These are phyloP conservation scores for Ellobius talpinus DNA, from an alignment of 2,113 vertebrate species.

Conservation along the genomic window DNA sequence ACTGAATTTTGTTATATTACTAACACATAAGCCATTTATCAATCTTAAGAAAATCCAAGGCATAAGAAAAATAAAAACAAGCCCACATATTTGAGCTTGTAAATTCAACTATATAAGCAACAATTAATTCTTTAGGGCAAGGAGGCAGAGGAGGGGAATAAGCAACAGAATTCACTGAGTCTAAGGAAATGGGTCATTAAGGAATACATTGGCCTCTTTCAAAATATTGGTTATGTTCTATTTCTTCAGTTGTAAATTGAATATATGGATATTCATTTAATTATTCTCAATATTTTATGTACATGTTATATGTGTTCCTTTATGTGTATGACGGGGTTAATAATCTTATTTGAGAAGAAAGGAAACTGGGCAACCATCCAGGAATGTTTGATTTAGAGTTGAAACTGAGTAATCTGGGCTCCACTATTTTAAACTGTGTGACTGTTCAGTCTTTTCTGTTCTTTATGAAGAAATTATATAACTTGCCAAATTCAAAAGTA, in stretches of 20 bases:
- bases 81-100: not conserved
- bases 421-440: not conserved
- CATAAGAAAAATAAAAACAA: not conserved
- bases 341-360: conserved; percentile 26
- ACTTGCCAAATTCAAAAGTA: conserved; percentile 33
- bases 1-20: not conserved
- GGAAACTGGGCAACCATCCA: not conserved
- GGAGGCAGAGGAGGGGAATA: not conserved
- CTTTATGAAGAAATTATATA: conserved; percentile 46
- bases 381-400: conserved; percentile 40
- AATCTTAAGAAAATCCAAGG: not conserved
- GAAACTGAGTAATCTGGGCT: not conserved
- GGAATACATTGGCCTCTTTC: not conserved
- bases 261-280: not conserved
- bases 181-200: not conserved
- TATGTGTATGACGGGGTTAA: not conserved
- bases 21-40: not conserved
- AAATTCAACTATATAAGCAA: not conserved
- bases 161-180: not conserved
- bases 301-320: not conserved
- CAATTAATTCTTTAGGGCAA: not conserved
- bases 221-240: not conserved
- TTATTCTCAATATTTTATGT: not conserved
- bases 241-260: not conserved
- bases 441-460: not conserved